Base-by-base conservation (phyloP, 2,888 invertebrate species). In the Dexiosoma caninum region DNA sequence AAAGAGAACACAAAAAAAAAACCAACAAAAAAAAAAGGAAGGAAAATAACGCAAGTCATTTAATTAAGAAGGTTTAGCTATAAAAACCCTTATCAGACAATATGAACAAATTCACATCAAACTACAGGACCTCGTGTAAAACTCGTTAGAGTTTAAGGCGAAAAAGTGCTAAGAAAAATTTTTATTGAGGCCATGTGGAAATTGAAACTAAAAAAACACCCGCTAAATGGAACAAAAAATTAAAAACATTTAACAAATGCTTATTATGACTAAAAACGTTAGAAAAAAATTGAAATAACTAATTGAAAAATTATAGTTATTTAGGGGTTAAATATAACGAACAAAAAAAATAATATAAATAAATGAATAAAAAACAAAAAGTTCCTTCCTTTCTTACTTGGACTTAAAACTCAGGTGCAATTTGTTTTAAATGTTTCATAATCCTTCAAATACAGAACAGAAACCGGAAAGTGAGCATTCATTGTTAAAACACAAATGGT, bases 371-470 rank as follows among this genome's bases (percentile, higher is more conserved):
- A 42, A 60, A 14, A 6, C 7, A 6, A 12, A 40, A 42, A 14
- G 16, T 16, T 23, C 8, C 16, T 57, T 19, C 21, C 19, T 51
- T 51, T 42, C 10, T n/a, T 59, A 23, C 6, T 30, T 19, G 16
- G 14, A 9, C 30, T 62, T 42, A 23, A 53, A 85, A 85, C 86
- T 88, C 88, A 88, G 88, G 88, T 88, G 88, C 88, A 88, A 88
- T 88, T 88, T 88, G 88, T 86, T 86, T 85, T 40, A 57, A 57
- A 51, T 66, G 64, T 67, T 70, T 71, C 57, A 64, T 71, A 78
- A 77, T 70, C 81, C 62, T 66, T 77, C 59, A 66, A 67, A 75
- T 27, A 53, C 53, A 66, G 10, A 67, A 62, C 66, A 71, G 62
- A 78, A 81, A 81, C 81, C 77, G 77, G 81, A 81, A 81, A 81